A percentile compares a stretch with the other conserved stretches of the same genome.
phyloP scores from a whole-genome alignment of 2,797 vertebrate species.

The Peromyscus melanophrys region DNA sequence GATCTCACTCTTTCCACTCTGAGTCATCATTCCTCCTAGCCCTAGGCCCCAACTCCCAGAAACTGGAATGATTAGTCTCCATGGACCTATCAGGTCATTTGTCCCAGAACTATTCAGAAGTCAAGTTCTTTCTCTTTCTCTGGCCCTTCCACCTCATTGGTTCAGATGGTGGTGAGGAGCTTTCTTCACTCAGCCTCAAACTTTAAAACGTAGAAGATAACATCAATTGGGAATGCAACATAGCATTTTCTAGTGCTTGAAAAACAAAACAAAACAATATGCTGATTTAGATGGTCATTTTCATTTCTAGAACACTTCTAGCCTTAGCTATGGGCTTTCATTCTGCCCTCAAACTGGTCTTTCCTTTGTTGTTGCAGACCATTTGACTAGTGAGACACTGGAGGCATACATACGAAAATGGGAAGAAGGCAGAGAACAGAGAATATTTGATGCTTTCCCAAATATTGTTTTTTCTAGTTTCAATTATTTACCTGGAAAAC shows the following conservation, averaged over 20 bases:
- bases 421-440: background rate
- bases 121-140: background rate
- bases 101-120: background rate
- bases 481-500: conserved; percentile 48
- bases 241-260: background rate
- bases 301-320: background rate
- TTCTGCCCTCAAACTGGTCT: background rate
- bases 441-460: background rate
- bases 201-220: background rate
- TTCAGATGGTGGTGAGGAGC: background rate
- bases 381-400: background rate
- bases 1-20: background rate
- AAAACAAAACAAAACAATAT: background rate
- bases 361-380: conserved; percentile 8
- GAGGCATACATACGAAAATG: background rate
- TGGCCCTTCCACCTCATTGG: background rate
- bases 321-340: background rate
- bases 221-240: background rate
- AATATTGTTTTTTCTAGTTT: background rate
- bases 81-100: background rate
- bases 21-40: background rate
- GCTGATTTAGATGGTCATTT: background rate
- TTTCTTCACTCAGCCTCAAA: background rate
- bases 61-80: background rate
- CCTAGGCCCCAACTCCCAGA: background rate